These are phyloP conservation scores for Zapus hudsonius DNA, from an alignment of 2,113 vertebrate species.

Conservation along the genomic window DNA sequence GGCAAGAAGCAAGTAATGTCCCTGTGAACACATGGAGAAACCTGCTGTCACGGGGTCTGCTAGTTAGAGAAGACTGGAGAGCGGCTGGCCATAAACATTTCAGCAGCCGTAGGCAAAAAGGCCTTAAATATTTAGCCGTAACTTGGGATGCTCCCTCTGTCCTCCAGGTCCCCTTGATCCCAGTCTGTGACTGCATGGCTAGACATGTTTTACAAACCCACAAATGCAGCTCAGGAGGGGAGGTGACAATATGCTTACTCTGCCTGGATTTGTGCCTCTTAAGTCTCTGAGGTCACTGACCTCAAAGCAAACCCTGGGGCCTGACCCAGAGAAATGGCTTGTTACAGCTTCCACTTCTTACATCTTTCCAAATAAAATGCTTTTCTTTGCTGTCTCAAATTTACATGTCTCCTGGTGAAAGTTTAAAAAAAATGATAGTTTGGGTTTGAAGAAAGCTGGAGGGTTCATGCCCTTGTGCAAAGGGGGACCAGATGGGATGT, in stretches of 20 bases:
- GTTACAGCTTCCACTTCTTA: not conserved
- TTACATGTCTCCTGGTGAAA: not conserved
- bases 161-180: not conserved
- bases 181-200: not conserved
- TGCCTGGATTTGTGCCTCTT: not conserved
- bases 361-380: conserved; percentile 58
- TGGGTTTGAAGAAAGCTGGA: not conserved
- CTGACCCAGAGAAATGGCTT: not conserved
- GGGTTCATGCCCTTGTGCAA: not conserved
- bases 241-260: not conserved
- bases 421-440: too few relatives aligned
- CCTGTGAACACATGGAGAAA: not conserved
- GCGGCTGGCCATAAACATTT: too few relatives aligned
- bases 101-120: not conserved
- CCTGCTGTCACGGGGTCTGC: not conserved
- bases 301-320: not conserved
- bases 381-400: not conserved
- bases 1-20: not conserved
- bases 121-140: too few relatives aligned
- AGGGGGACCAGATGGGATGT: not conserved
- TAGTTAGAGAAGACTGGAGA: not conserved
- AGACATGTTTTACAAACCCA: not conserved
- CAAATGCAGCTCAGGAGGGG: not conserved
- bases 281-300: not conserved
- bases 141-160: not conserved